Evolutionary conservation across 2,113 vertebrate genomes (phyloP), one percentile per base, ranked within the genome.

Genomic region (Limanda limanda): DNA sequence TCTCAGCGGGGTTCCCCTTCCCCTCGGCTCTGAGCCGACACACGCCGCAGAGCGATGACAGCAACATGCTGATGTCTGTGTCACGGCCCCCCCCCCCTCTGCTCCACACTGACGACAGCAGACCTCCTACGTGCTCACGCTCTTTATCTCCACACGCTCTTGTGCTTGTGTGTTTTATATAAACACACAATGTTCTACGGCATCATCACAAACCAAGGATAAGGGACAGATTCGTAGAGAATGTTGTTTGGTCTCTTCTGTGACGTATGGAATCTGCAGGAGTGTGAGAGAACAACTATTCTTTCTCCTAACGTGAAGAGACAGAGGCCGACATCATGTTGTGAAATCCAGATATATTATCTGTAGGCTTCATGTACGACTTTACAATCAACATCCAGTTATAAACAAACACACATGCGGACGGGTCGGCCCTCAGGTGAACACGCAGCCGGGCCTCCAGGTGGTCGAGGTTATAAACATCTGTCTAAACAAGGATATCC

Each of bases 401-500:
- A 52, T 1, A 57, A 17, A 42, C 52, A 65, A 48, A 71, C 40
- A 42, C 12, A 4, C 40, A 12, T 10, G 35, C 56, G 61, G 55
- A 78, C 62, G 51, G 62, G 23, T 4, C 35, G 2, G 35, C 35
- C 35, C 35, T 42, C 40, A 42, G 40, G 40, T 42, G 40, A 11
- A 42, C 40, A 13, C 40, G 0, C 40, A 42, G 40, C 40, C 40
- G 0, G 40, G 69, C 65, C 37, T 72, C 76, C 67, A 86, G 77
- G 78, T 79, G 83, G 74, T 51, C 72, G 78, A 74, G 83, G 70
- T 68, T 82, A 60, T 72, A 74, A 74, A 74, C 84, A 87, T 89
- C 85, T 91, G 83, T 82, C 87, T 76, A 71, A 88, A 86, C 59
- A 64, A 60, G 79, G 62, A 77, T 68, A 74, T 80, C 67, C 80